Percentiles rank a stretch among this genome's conserved stretches.
These are phyloP conservation scores for Melolontha melolontha DNA, from an alignment of 2,888 invertebrate species.

Conservation along the genomic window DNA sequence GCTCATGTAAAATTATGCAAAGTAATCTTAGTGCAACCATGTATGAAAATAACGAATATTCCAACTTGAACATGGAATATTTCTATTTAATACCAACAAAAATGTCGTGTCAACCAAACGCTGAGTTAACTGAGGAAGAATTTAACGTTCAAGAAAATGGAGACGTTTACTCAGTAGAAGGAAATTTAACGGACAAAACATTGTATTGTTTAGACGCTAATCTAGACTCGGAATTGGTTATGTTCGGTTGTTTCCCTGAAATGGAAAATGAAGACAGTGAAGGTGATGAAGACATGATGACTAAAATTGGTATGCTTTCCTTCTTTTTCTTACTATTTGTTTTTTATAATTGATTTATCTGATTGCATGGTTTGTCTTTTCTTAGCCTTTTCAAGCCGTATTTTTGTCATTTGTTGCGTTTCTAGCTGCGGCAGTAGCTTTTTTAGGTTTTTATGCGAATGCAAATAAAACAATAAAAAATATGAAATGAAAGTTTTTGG, in stretches of 20 bases:
- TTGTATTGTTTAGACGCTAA: slow-evolving; percentile 13
- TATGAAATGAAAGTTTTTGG: too few species aligned
- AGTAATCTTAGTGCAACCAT: not conserved
- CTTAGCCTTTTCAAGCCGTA: too few species aligned
- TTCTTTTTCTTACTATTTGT: too few species aligned
- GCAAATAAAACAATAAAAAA: too few species aligned
- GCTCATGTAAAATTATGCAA: not conserved
- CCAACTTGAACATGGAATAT: not conserved
- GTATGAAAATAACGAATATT: not conserved
- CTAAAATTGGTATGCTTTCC: slow-evolving; percentile 5
- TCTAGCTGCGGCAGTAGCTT: too few species aligned
- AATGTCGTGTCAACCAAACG: not conserved
- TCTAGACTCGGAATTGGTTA: not conserved
- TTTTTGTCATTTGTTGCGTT: too few species aligned
- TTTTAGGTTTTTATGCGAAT: too few species aligned
- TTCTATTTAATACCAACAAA: slow-evolving; percentile 12
- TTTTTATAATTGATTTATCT: too few species aligned
- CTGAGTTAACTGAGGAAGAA: not conserved
- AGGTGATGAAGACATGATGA: slow-evolving; percentile 9
- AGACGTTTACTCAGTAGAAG: not conserved
- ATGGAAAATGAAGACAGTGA: not conserved
- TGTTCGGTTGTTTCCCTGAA: not conserved
- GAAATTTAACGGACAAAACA: not conserved
- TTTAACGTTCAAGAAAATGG: slow-evolving; percentile 14
- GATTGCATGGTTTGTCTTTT: too few species aligned